Base-by-base conservation (phyloP, 1,140 invertebrate species). In the Drosophila punjabiensis region DNA sequence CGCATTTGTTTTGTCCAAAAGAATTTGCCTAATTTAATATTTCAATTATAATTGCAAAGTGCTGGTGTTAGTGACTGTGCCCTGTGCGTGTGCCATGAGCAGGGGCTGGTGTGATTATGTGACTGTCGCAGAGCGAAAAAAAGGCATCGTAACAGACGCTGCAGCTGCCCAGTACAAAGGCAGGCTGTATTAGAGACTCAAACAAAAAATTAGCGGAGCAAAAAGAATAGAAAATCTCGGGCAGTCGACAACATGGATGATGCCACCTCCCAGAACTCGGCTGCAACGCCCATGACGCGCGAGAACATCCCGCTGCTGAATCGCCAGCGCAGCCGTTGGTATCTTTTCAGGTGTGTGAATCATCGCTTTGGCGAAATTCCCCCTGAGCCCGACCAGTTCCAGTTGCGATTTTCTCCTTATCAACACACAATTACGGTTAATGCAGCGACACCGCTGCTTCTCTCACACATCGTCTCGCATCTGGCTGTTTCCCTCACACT, bases 291-390 rank as follows among this genome's bases (percentile, higher is more conserved):
- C 10, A 93, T 93, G 74, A 85, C 89, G 59, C 93, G 94, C 70
- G 94, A 94, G 85, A 94, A 94, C 61, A 93, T 94, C 70, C 94
- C 94, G 32, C 79, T 94, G 55, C 90, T 94, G 39, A 93, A 92
- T 76, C 94, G 94, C 77, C 88, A 93, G 71, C 91, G 82, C 32
- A 87, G 91, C 81, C 91, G 91, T 43, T 93, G 93, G 83, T 92
- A 92, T 75, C 87, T 93, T 61, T 92, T 92, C 77, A 94, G 94
- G 93, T 94, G 39, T 94, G 39, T 67, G 88, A 93, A 82, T 93
- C 91, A 92, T 92, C 20, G 11, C 14, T 14, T 9, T 59, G 18
- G 32, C 32, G 4, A 55, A 37, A 14, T 33, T 14, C 18, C 30
- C 71, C 33, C 39, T 4, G 8, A 20, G 20, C 37, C 14, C 37